A percentile compares a stretch with the other conserved stretches of the same genome.
Evolutionary conservation across 1,140 invertebrate species (phyloP).

Genomic region (Drosophila guanche): DNA sequence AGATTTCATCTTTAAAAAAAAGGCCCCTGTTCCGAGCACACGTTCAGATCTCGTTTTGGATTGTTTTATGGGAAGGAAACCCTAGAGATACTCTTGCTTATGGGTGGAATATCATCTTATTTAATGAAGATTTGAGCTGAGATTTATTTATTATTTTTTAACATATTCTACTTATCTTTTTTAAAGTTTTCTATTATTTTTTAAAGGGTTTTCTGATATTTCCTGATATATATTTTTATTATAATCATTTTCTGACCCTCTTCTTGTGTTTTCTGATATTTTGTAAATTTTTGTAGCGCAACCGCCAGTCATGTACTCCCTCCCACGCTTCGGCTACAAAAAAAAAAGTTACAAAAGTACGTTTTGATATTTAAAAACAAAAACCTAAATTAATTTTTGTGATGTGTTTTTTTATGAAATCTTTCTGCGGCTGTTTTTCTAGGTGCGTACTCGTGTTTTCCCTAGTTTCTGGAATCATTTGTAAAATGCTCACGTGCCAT

Average conservation of each 20-base stretch:
- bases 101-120: not conserved
- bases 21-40: slow-evolving; percentile 15
- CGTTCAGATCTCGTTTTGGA: slow-evolving; percentile 36
- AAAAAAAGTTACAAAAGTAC: slow-evolving; percentile 46
- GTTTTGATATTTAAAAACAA: slow-evolving; percentile 54
- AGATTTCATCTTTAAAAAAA: slow-evolving; percentile 31
- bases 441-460: slow-evolving; percentile 40
- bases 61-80: slow-evolving; percentile 27
- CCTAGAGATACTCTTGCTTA: slow-evolving; percentile 8
- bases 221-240: too few species aligned
- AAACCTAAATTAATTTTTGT: slow-evolving; percentile 60
- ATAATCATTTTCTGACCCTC: too few species aligned
- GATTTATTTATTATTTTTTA: too few species aligned
- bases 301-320: not conserved
- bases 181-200: too few species aligned
- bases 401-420: slow-evolving; percentile 75
- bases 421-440: slow-evolving; percentile 23
- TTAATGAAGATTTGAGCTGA: too few species aligned
- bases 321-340: slow-evolving; percentile 32
- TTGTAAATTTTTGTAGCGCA: not conserved
- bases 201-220: too few species aligned
- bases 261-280: too few species aligned
- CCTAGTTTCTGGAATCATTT: slow-evolving; percentile 35
- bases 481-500: slow-evolving; percentile 71
- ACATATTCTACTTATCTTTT: too few species aligned